Base-by-base conservation (phyloP, 35 echinoderm and acorn worm genomes). In the Acanthaster planci region DNA sequence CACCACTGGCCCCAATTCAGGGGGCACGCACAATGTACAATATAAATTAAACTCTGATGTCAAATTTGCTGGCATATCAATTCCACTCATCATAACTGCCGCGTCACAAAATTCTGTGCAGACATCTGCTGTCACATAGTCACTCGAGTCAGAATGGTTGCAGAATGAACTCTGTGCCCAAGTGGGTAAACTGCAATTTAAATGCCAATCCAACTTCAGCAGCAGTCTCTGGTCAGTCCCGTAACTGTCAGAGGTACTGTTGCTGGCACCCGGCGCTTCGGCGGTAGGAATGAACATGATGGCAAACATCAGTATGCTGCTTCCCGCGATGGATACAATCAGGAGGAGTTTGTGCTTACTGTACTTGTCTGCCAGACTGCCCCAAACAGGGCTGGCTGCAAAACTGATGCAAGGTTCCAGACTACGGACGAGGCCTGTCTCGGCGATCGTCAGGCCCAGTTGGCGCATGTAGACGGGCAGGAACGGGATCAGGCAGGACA, bases 361-460 rank as follows among this genome's bases (percentile, higher is more conserved):
- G 78, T 68, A 91, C 67, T 91, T 99, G 72, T 99, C 96, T 0
- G 96, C 92, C 37, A 99, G 18, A 36, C 82, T 84, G 15, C 96
- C 96, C 89, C 96, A 99, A 16, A 99, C 44, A 9, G 90, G 96
- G 50, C 85, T 91, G 35, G 90, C 80, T 29, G 94, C 12, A 55
- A 99, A 90, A 19, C 64, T 84, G 15, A 93, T 23, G 37, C 86
- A 40, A 0, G 96, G 96, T 34, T 99, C 96, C 21, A 99, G 75
- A 27, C 96, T 92, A n/a, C 92, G 54, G 57, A 99, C 94, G 27
- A 99, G 58, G 1, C 92, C 96, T 32, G 91, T 86, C 30, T 99
- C 90, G 52, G 80, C 78, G 22, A 86, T 60, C 0, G 88, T 59
- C 19, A 99, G 82, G 4, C 96, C 96, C 39, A 94, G 77, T 36